A percentile compares a stretch with the other conserved stretches of the same genome.
Conservation (phyloP, 2,888 invertebrate genomes). For the Macropis europaea region DNA sequence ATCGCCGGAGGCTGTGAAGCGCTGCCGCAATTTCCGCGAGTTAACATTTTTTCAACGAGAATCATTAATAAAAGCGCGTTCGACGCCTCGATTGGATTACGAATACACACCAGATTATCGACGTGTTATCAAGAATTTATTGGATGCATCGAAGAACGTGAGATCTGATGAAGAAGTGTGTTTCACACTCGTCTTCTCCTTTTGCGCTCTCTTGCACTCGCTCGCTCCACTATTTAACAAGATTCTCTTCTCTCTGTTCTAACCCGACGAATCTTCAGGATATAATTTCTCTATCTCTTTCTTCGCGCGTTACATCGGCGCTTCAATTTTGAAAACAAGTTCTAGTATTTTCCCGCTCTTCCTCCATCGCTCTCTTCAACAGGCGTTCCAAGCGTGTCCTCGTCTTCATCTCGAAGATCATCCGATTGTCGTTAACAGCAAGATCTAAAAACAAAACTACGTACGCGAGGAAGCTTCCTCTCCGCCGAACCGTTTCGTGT, state of each 20-base stretch:
- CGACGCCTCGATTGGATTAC: conserved; percentile 19
- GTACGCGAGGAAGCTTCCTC: not conserved
- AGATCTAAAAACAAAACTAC: not conserved
- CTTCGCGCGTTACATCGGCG: conserved; percentile 3
- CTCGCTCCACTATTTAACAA: conserved; percentile 27
- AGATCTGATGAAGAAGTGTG: conserved; percentile 47
- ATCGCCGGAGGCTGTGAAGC: conserved; percentile 6
- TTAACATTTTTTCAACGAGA: conserved; percentile 7
- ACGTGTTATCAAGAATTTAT: conserved; percentile 52
- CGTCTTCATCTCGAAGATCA: conserved; percentile 16
- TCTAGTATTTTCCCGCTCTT: not conserved
- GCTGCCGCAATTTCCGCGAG: not conserved
- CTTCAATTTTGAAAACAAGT: conserved; percentile 29
- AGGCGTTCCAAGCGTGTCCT: conserved; percentile 26
- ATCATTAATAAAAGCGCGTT: too few relatives aligned
- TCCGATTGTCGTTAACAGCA: conserved; percentile 35
- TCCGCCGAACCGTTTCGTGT: too few relatives aligned
- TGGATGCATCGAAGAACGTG: conserved; percentile 53
- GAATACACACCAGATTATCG: conserved; percentile 32
- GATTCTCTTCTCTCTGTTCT: not conserved
- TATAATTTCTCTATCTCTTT: not conserved
- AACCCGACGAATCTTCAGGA: not conserved
- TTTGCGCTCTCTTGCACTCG: conserved; percentile 20
- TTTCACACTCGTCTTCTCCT: conserved; percentile 15
- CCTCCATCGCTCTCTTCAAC: not conserved